Evolutionary conservation across 2,113 vertebrate species (phyloP).

Genomic region (Ariopsis seemanni): DNA sequence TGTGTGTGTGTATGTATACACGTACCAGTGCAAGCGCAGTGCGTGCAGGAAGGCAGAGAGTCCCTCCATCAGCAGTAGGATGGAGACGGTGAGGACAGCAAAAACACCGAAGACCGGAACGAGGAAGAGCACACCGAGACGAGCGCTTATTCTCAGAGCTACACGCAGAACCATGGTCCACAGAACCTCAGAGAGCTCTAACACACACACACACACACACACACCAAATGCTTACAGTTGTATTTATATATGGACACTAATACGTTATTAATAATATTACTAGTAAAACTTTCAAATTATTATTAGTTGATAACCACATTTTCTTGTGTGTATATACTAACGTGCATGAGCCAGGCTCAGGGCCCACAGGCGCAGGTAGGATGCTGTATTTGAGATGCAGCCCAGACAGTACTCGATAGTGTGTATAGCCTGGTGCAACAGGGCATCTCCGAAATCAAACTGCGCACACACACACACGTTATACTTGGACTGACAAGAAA

Average conservation of each 20-base stretch:
- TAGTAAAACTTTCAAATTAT: background rate
- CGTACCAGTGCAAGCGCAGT: slow-evolving; percentile 93
- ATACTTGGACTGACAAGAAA: too few relatives aligned
- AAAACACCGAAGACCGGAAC: slow-evolving; percentile 83
- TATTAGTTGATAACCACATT: background rate
- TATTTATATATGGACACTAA: background rate
- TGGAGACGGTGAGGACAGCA: slow-evolving; percentile 83
- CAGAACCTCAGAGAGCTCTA: slow-evolving; percentile 93
- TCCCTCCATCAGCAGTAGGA: slow-evolving; percentile 96
- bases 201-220: slow-evolving; percentile 10
- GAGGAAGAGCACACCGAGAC: slow-evolving; percentile 77
- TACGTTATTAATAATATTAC: background rate
- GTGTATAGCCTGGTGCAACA: slow-evolving; percentile 91
- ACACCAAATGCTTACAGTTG: background rate
- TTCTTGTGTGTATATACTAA: slow-evolving; percentile 69
- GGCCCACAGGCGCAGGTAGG: slow-evolving; percentile 95
- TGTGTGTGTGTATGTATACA: background rate
- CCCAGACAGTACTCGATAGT: slow-evolving; percentile 96
- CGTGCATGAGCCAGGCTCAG: slow-evolving; percentile 95
- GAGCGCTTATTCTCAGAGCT: slow-evolving; percentile 78
- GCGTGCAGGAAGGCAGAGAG: slow-evolving; percentile 98
- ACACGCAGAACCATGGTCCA: slow-evolving; percentile 94
- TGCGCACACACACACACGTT: slow-evolving; percentile 50
- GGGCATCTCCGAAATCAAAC: slow-evolving; percentile 87
- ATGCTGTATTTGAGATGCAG: slow-evolving; percentile 95